Evolutionary conservation across 2,888 invertebrate species (phyloP).

Genomic region (Heliconius hortense): DNA sequence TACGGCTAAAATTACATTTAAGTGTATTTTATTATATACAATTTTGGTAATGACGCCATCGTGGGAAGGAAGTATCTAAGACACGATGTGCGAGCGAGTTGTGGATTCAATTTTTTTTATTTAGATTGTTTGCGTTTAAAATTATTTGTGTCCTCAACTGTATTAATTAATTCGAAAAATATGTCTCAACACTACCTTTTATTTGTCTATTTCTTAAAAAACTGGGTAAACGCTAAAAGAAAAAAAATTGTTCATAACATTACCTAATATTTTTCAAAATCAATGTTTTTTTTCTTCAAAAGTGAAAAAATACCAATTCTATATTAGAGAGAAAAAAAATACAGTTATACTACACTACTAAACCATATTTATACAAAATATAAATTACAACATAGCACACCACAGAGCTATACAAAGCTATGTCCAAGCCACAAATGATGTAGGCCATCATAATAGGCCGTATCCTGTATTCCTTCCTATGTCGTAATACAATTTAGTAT

Average conservation of each 20-base stretch:
- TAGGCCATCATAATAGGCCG: slow-evolving; percentile 52
- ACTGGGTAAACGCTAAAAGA: no score
- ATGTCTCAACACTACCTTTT: no score
- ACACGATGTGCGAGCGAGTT: background rate
- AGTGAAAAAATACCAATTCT: background rate
- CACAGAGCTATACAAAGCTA: slow-evolving; percentile 12
- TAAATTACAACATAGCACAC: background rate
- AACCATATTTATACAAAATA: background rate
- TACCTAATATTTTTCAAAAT: no score
- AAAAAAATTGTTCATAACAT: no score
- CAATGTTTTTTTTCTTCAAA: background rate
- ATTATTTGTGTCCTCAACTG: background rate
- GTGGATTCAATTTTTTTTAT: background rate
- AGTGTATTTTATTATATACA: slow-evolving; percentile 14
- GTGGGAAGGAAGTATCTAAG: background rate
- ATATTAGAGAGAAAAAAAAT: background rate
- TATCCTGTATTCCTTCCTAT: slow-evolving; percentile 65
- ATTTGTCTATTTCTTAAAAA: no score
- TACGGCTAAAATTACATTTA: slow-evolving; percentile 9
- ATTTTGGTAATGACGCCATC: slow-evolving; percentile 8
- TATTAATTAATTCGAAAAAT: no score
- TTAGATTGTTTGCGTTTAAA: background rate
- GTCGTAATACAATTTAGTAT: slow-evolving; percentile 70
- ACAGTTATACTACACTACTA: background rate
- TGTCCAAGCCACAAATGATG: slow-evolving; percentile 27